Conservation (phyloP, 2,113 vertebrate genomes). For the Phyllopteryx taeniolatus region DNA sequence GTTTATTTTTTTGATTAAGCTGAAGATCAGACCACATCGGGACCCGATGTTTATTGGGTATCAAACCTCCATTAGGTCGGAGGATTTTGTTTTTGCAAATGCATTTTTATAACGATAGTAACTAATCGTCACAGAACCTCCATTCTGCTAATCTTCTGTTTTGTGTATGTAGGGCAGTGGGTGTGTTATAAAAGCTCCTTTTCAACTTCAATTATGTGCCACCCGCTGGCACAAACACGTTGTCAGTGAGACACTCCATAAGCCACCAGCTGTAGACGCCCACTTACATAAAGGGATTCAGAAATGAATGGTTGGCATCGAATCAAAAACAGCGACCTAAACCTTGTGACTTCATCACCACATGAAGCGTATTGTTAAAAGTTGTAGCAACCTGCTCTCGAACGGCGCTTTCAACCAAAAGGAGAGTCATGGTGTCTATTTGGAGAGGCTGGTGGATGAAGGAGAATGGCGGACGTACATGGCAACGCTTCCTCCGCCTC, state of each 20-base stretch:
- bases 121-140: not conserved
- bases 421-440: not conserved
- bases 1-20: too few relatives aligned
- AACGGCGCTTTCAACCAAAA: not conserved
- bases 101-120: not conserved
- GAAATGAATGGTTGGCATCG: too few relatives aligned
- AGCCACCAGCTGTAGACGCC: not conserved
- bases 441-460: not conserved
- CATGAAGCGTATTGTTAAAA: not conserved
- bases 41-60: not conserved
- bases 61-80: not conserved
- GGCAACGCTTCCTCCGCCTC: constrained; percentile 68
- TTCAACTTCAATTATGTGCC: not conserved
- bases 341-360: not conserved
- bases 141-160: not conserved
- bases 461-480: constrained; percentile 61
- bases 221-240: not conserved
- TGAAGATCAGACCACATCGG: too few relatives aligned
- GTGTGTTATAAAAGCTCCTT: not conserved
- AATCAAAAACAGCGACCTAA: not conserved
- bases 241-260: not conserved
- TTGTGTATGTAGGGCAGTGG: not conserved
- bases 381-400: not conserved
- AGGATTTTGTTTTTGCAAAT: not conserved
- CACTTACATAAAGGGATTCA: not conserved